phyloP scores from a whole-genome alignment of 2,113 vertebrate species.

The Centropus bengalensis region DNA sequence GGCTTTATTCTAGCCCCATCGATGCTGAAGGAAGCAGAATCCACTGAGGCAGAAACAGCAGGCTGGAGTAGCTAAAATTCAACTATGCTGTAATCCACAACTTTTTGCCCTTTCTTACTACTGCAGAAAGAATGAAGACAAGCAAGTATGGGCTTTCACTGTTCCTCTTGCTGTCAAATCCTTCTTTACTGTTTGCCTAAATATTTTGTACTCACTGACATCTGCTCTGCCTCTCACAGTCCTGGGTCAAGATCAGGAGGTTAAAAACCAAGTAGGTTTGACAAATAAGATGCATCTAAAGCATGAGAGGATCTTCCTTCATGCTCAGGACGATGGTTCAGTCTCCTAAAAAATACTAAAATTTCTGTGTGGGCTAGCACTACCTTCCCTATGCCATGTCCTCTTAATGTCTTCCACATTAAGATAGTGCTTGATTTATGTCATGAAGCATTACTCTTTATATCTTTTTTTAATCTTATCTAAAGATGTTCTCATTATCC shows the following conservation, averaged over 20 bases:
- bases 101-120: not conserved
- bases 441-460: not conserved
- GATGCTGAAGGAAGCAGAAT: slow-evolving; percentile 46
- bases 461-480: not conserved
- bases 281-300: not conserved
- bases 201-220: not conserved
- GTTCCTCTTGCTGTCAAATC: not conserved
- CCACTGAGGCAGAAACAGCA: slow-evolving; percentile 29
- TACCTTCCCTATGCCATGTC: not conserved
- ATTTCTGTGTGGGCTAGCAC: not conserved
- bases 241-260: not conserved
- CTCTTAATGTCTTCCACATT: not conserved
- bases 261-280: not conserved
- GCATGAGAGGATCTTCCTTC: not conserved
- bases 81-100: not conserved
- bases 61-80: not conserved
- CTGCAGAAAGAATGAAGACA: not conserved
- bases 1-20: not conserved
- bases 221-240: not conserved
- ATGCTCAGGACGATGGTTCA: not conserved
- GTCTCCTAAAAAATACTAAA: not conserved
- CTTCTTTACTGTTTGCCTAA: not conserved
- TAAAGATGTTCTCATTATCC: slow-evolving; percentile 38
- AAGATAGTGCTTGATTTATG: not conserved
- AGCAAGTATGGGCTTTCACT: not conserved